These are phyloP conservation scores for Tauraco hartlaubi DNA, from an alignment of 2,797 vertebrate genomes.

Conservation along the genomic window DNA sequence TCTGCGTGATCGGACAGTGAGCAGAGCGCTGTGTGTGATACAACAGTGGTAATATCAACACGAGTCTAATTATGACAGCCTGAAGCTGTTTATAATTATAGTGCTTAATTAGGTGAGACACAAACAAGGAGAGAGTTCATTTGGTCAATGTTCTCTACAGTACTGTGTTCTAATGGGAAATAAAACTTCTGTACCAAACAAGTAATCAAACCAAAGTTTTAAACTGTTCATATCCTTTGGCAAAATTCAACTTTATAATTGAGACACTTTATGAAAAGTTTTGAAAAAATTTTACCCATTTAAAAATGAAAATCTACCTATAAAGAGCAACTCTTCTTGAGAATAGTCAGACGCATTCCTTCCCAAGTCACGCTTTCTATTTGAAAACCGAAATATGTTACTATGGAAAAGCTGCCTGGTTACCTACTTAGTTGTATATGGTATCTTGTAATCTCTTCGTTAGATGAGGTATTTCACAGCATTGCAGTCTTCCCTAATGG, in stretches of 20 bases:
- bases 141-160: neutral
- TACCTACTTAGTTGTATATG: neutral
- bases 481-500: neutral
- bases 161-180: neutral
- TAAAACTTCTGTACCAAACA: neutral
- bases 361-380: neutral
- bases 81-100: constrained; percentile 35
- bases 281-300: neutral
- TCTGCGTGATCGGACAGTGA: neutral
- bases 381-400: neutral
- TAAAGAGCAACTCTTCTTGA: neutral
- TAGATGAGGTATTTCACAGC: neutral
- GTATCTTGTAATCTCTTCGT: neutral
- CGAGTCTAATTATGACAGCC: constrained; percentile 35
- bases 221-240: neutral
- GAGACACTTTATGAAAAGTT: neutral
- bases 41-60: neutral
- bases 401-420: neutral
- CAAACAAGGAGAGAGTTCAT: constrained; percentile 33
- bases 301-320: neutral
- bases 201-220: neutral
- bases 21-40: neutral
- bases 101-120: constrained; percentile 32
- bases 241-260: neutral
- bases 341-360: neutral